Evolutionary conservation across 2,797 vertebrate genomes (phyloP).

Genomic region (Sebastes paucispinis): DNA sequence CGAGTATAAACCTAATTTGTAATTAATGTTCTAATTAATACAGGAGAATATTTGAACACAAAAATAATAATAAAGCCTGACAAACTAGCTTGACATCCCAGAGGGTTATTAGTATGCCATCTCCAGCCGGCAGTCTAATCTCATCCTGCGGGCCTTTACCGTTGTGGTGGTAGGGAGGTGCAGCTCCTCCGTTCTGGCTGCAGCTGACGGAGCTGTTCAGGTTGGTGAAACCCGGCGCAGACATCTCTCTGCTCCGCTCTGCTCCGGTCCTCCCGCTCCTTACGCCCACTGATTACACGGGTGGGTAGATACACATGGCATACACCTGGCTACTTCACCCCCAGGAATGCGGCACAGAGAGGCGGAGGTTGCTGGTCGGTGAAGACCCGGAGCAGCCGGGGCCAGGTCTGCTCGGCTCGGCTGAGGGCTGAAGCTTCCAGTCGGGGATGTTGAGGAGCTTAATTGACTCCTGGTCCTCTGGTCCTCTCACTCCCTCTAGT

Average conservation of each 20-base stretch:
- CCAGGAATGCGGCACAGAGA: too few species aligned
- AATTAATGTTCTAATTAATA: background rate
- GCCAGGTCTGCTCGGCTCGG: too few species aligned
- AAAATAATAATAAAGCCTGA: fast-evolving
- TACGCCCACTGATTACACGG: conserved; percentile 40
- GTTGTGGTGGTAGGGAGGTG: conserved; percentile 71
- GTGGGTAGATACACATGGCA: conserved; percentile 12
- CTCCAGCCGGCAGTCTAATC: background rate
- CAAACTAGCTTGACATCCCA: background rate
- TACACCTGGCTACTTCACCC: too few species aligned
- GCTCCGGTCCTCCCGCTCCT: conserved; percentile 30
- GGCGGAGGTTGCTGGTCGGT: too few species aligned
- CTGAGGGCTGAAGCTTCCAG: too few species aligned
- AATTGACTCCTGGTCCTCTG: too few species aligned
- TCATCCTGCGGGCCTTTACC: conserved; percentile 70
- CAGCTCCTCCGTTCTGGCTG: conserved; percentile 75
- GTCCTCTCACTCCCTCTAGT: too few species aligned
- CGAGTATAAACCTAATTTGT: background rate
- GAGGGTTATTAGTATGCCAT: conserved; percentile 30
- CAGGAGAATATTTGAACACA: background rate
- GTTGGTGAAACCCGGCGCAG: conserved; percentile 76
- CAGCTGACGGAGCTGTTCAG: conserved; percentile 68
- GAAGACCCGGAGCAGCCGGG: too few species aligned
- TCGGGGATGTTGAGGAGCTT: too few species aligned
- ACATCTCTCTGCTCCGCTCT: conserved; percentile 70